A percentile compares a stretch with the other conserved stretches of the same genome.
Conservation (phyloP, 2,797 vertebrate genomes). For the Heterohyrax brucei region DNA sequence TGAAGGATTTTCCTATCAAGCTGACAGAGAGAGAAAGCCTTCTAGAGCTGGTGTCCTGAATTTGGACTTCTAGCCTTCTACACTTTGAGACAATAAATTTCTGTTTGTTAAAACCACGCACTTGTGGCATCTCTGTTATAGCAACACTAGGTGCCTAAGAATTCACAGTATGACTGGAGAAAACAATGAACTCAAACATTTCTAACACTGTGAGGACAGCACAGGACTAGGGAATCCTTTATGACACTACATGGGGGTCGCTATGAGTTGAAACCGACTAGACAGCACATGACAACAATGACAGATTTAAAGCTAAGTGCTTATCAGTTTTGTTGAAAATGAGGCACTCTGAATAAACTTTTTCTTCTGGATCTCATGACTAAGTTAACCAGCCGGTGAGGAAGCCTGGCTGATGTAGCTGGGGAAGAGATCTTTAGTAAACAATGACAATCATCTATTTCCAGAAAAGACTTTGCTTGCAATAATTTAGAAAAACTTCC, state of each 20-base stretch:
- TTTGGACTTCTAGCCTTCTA: not conserved
- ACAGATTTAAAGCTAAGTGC: not conserved
- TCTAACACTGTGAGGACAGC: not conserved
- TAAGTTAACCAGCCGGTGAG: not conserved
- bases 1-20: not conserved
- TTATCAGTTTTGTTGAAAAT: conserved; percentile 6
- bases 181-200: not conserved
- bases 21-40: not conserved
- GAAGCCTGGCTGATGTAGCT: not conserved
- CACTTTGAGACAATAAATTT: not conserved
- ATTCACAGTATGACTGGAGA: not conserved
- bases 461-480: not conserved
- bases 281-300: too few relatives aligned
- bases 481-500: not conserved
- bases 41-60: not conserved
- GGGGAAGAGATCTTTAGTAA: conserved; percentile 3
- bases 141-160: not conserved
- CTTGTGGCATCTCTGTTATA: not conserved
- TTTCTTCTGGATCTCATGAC: not conserved
- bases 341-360: conserved; percentile 9
- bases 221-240: too few relatives aligned
- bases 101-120: not conserved
- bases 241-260: too few relatives aligned
- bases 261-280: too few relatives aligned
- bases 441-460: not conserved